These are phyloP conservation scores for Oryzaephilus surinamensis DNA, from an alignment of 1,140 invertebrate genomes.

Conservation along the genomic window DNA sequence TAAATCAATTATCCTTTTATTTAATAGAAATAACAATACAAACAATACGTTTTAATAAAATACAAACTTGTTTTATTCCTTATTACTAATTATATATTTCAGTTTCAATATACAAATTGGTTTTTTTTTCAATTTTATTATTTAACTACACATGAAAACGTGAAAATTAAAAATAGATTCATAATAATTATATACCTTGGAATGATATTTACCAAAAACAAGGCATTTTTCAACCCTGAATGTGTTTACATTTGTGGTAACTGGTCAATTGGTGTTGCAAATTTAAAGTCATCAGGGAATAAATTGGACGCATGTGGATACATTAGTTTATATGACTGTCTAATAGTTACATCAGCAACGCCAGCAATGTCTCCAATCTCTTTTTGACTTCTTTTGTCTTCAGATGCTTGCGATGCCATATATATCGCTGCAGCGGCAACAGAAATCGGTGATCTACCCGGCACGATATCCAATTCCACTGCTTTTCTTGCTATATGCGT, in stretches of 20 bases:
- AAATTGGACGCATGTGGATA: constrained; percentile 83
- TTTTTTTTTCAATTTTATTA: no score
- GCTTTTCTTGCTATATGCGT: constrained; percentile 95
- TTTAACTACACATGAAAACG: no score
- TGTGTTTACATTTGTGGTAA: constrained; percentile 80
- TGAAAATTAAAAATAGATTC: no score
- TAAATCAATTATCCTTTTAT: no score
- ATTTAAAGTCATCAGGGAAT: constrained; percentile 95
- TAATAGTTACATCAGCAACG: constrained; percentile 96
- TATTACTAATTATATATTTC: no score
- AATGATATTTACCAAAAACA: no score
- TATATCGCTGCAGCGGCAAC: constrained; percentile 99
- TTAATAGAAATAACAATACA: no score
- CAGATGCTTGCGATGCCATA: constrained; percentile 97
- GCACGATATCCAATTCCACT: constrained; percentile 94
- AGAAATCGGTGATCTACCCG: constrained; percentile 97
- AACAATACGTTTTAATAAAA: no score
- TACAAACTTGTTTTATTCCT: no score
- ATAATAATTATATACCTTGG: no score
- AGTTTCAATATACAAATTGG: no score
- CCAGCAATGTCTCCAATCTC: constrained; percentile 99
- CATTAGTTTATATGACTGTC: constrained; percentile 97
- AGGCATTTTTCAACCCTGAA: no score
- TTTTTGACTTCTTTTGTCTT: constrained; percentile 89
- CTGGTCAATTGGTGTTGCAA: constrained; percentile 87